phyloP scores from a whole-genome alignment of 2,888 invertebrate genomes.

The Ctena decussata region DNA sequence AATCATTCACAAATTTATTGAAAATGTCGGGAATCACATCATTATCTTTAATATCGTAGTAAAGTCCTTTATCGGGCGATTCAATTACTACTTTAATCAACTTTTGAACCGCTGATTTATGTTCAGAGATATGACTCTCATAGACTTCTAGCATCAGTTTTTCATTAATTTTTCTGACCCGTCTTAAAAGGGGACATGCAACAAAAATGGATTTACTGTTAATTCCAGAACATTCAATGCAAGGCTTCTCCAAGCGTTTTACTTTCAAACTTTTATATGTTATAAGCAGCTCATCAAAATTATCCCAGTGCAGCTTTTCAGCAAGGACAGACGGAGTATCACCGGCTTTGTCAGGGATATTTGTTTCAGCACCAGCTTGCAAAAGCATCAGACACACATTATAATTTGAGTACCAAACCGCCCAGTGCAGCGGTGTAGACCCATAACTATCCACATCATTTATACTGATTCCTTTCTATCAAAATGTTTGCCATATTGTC shows the following conservation, averaged over 20 bases:
- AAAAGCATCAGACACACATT: not conserved
- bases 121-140: not conserved
- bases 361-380: not conserved
- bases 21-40: not conserved
- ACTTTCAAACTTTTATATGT: not conserved
- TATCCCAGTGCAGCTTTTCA: not conserved
- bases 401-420: not conserved
- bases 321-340: not conserved
- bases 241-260: not conserved
- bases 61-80: not conserved
- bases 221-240: not conserved
- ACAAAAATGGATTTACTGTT: not conserved
- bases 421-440: not conserved
- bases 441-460: not conserved
- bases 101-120: not conserved
- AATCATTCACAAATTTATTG: not conserved
- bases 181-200: not conserved
- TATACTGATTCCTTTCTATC: not conserved
- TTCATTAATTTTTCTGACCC: not conserved
- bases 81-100: not conserved
- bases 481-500: constrained; percentile 19
- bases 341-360: not conserved
- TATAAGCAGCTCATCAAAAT: not conserved
- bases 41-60: not conserved
- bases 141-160: not conserved